Evolutionary conservation across 2,888 invertebrate genomes (phyloP).

Genomic region (Branchipolynoe longqiensis): DNA sequence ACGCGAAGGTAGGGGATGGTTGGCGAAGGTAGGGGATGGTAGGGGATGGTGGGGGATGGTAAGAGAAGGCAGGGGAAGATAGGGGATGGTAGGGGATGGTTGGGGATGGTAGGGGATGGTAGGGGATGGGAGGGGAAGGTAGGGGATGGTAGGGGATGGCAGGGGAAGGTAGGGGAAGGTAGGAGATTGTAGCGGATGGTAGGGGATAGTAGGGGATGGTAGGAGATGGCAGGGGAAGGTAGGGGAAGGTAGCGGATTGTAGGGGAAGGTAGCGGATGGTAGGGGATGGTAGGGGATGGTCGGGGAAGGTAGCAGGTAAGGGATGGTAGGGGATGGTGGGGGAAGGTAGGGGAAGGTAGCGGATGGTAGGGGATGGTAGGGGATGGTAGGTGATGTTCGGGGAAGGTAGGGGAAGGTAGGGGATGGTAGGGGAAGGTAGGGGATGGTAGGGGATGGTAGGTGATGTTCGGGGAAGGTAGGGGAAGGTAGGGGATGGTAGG

Average conservation of each 20-base stretch:
- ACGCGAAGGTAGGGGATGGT: background rate
- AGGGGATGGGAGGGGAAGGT: background rate
- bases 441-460: too few relatives aligned
- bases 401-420: too few relatives aligned
- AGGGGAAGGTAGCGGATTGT: background rate
- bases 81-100: background rate
- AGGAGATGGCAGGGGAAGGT: background rate
- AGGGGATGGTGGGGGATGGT: background rate
- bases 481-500: too few relatives aligned
- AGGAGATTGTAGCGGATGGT: background rate
- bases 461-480: too few relatives aligned
- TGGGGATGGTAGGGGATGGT: background rate
- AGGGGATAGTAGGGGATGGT: too few relatives aligned
- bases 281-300: background rate
- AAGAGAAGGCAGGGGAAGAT: background rate
- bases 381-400: too few relatives aligned
- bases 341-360: too few relatives aligned
- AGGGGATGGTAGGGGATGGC: background rate
- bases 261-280: background rate
- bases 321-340: too few relatives aligned
- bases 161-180: background rate
- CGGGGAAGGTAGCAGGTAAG: background rate
- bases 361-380: too few relatives aligned
- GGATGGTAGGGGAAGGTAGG: too few relatives aligned
- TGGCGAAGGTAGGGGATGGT: background rate